phyloP scores from a whole-genome alignment of 2,888 invertebrate genomes.

The Cryptocheilus praepositus region DNA sequence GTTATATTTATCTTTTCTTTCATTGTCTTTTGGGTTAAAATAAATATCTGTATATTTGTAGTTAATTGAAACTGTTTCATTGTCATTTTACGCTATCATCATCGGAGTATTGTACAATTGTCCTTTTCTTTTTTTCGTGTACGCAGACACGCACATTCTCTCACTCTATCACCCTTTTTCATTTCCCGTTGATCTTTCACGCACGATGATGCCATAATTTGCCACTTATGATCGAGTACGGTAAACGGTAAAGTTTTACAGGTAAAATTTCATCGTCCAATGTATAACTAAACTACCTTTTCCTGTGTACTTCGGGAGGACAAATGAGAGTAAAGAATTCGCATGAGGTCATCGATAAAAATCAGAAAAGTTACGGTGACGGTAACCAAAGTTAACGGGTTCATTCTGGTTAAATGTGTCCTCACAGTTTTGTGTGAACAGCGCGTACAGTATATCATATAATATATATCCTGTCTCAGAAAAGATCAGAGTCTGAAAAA shows the following conservation, averaged over 20 bases:
- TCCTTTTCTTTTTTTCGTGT: slow-evolving; percentile 27
- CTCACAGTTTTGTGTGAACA: no score
- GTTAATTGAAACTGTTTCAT: slow-evolving; percentile 22
- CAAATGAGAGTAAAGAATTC: no score
- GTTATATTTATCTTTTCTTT: slow-evolving; percentile 22
- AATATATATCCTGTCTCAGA: slow-evolving; percentile 6
- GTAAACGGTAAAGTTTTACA: not conserved
- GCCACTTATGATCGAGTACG: slow-evolving; percentile 3
- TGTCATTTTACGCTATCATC: slow-evolving; percentile 15
- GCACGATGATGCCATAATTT: slow-evolving; percentile 20
- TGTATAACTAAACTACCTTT: no score
- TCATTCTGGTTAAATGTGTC: no score
- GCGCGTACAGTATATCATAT: slow-evolving; percentile 3
- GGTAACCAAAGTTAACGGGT: no score
- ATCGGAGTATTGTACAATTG: slow-evolving; percentile 39
- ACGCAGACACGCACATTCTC: slow-evolving; percentile 14
- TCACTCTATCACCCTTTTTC: slow-evolving; percentile 20
- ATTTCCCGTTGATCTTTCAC: slow-evolving; percentile 6
- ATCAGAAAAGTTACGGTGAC: no score
- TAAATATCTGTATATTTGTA: slow-evolving; percentile 48
- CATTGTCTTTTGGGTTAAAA: slow-evolving; percentile 46
- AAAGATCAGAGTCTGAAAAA: not conserved
- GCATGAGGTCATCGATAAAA: no score
- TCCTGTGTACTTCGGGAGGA: no score
- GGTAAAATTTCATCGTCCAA: no score